Evolutionary conservation across 2,888 invertebrate species (phyloP).

Genomic region (Aleiodes testaceus): DNA sequence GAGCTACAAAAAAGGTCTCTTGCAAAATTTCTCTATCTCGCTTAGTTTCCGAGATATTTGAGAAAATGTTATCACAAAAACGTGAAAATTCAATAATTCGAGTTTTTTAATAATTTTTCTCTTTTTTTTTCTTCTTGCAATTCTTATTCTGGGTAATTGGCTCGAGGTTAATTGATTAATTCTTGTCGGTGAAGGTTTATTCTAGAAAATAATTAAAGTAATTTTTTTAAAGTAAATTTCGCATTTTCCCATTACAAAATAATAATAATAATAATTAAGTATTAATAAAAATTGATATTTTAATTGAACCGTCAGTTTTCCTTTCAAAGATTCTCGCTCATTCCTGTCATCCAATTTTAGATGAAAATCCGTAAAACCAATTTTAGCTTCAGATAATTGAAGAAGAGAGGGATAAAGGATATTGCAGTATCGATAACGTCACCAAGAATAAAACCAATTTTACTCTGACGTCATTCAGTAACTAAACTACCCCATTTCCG

Average conservation of each 20-base stretch:
- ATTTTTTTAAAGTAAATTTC: too few species aligned
- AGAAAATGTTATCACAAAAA: too few species aligned
- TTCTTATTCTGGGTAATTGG: constrained; percentile 5
- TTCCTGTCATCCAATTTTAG: too few species aligned
- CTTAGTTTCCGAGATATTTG: background rate
- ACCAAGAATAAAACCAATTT: background rate
- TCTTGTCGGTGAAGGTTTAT: background rate
- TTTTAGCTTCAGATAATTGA: background rate
- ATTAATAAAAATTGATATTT: background rate
- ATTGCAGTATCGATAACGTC: constrained; percentile 11
- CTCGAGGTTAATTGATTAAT: constrained; percentile 13
- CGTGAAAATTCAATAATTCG: too few species aligned
- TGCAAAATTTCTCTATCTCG: background rate
- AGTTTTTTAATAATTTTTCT: too few species aligned
- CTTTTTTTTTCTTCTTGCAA: background rate
- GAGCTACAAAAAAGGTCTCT: too few species aligned
- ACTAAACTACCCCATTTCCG: constrained; percentile 1
- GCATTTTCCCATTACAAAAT: too few species aligned
- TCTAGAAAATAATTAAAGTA: background rate
- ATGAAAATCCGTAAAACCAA: background rate
- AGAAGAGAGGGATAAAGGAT: background rate
- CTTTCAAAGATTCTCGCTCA: background rate
- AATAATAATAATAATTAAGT: too few species aligned
- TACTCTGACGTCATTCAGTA: background rate
- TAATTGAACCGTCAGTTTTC: constrained; percentile 9